Percentiles rank a stretch among this genome's conserved stretches.
Conservation (phyloP, 2,113 vertebrate genomes). For the Micronisus gabar region DNA sequence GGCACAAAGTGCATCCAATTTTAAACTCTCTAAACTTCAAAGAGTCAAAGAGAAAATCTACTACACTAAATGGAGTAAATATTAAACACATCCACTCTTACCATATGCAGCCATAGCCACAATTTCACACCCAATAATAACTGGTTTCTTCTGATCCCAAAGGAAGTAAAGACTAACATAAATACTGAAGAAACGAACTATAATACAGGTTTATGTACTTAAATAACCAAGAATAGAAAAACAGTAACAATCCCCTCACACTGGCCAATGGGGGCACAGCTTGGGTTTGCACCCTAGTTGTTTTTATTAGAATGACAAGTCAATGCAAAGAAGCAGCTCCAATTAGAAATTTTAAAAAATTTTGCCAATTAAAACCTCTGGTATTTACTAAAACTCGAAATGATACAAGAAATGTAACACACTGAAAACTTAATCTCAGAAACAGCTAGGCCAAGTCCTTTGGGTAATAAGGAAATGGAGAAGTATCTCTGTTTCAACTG, state of each 20-base stretch:
- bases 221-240: not conserved
- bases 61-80: not conserved
- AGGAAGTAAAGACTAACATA: not conserved
- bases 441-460: not conserved
- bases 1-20: not conserved
- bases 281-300: not conserved
- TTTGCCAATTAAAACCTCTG: not conserved
- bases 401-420: not conserved
- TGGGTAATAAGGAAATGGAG: not conserved
- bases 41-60: not conserved
- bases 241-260: not conserved
- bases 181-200: not conserved
- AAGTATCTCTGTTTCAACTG: not conserved
- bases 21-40: not conserved
- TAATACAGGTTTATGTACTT: not conserved
- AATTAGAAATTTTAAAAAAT: not conserved
- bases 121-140: not conserved
- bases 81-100: not conserved
- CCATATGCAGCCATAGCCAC: not conserved
- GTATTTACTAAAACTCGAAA: constrained; percentile 37
- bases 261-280: not conserved
- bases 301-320: not conserved
- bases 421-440: constrained; percentile 9
- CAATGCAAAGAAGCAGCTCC: not conserved
- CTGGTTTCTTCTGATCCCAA: not conserved